Evolutionary conservation across 2,797 vertebrate species (phyloP).

Genomic region (Neoniphon sammara): DNA sequence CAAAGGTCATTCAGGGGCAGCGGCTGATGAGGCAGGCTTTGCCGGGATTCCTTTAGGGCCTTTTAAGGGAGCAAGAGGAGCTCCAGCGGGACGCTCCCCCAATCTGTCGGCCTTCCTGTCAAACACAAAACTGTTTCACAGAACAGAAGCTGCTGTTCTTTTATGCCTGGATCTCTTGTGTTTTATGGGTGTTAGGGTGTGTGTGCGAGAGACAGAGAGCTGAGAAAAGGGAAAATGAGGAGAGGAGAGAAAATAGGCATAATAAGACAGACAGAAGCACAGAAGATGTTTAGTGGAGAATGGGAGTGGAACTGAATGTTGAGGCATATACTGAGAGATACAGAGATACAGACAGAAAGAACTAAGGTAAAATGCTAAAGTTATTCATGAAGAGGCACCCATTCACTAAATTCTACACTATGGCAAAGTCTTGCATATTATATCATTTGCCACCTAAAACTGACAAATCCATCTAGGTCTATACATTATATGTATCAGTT

Average conservation of each 20-base stretch:
- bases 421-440: too few species aligned
- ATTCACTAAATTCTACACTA: too few species aligned
- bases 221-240: not conserved
- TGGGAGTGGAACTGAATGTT: not conserved
- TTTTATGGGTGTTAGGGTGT: slow-evolving; percentile 46
- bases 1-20: slow-evolving; percentile 55
- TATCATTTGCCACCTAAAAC: too few species aligned
- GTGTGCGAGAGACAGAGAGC: not conserved
- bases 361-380: too few species aligned
- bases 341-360: not conserved
- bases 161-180: slow-evolving; percentile 33
- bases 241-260: not conserved
- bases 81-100: slow-evolving; percentile 53
- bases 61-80: slow-evolving; percentile 67
- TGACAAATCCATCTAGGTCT: too few species aligned
- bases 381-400: not conserved
- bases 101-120: slow-evolving; percentile 61
- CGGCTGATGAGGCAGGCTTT: slow-evolving; percentile 48
- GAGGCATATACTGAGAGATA: not conserved
- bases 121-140: slow-evolving; percentile 42
- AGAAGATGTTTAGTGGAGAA: not conserved
- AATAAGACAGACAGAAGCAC: not conserved
- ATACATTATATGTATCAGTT: too few species aligned
- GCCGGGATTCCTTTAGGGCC: slow-evolving; percentile 52
- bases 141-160: slow-evolving; percentile 57